A percentile compares a stretch with the other conserved stretches of the same genome.
Evolutionary conservation across 2,797 vertebrate species (phyloP).

Genomic region (Taenioides sp.): DNA sequence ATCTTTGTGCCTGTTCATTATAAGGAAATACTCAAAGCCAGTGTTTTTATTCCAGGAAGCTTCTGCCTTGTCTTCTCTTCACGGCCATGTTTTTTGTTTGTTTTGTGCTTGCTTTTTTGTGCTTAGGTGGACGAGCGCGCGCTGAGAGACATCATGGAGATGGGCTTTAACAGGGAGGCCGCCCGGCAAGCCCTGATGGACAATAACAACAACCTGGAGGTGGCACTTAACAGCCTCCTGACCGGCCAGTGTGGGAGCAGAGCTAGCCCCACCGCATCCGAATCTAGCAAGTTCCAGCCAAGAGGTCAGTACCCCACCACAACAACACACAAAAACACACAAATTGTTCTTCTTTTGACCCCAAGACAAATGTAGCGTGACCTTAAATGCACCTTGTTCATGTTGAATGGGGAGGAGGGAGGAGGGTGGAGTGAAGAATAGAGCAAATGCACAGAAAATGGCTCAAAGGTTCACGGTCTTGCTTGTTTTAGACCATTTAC

Average conservation of each 20-base stretch:
- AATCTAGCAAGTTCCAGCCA: slow-evolving; percentile 75
- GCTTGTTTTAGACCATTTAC: slow-evolving; percentile 44
- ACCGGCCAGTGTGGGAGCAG: slow-evolving; percentile 81
- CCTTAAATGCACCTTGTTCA: slow-evolving; percentile 18
- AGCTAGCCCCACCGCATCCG: slow-evolving; percentile 70
- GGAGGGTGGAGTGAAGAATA: slow-evolving; percentile 12
- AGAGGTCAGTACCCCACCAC: slow-evolving; percentile 80
- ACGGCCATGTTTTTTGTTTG: not conserved
- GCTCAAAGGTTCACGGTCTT: slow-evolving; percentile 25
- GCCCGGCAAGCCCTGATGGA: slow-evolving; percentile 95
- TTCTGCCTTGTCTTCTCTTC: not conserved
- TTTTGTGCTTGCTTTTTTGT: slow-evolving; percentile 3
- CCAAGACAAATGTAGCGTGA: slow-evolving; percentile 16
- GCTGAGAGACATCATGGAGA: slow-evolving; percentile 95
- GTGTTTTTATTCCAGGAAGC: not conserved
- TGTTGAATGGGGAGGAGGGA: slow-evolving; percentile 27
- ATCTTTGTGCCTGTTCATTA: not conserved
- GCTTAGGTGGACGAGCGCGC: slow-evolving; percentile 94
- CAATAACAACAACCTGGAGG: slow-evolving; percentile 93
- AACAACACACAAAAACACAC: slow-evolving; percentile 11
- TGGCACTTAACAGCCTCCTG: slow-evolving; percentile 91
- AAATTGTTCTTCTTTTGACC: not conserved
- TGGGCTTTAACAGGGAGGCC: slow-evolving; percentile 96
- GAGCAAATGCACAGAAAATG: slow-evolving; percentile 31
- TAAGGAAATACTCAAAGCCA: not conserved